Percentiles rank a stretch among this genome's conserved stretches.
Evolutionary conservation across 2,113 vertebrate species (phyloP).

Genomic region (Thamnophis sirtalis): DNA sequence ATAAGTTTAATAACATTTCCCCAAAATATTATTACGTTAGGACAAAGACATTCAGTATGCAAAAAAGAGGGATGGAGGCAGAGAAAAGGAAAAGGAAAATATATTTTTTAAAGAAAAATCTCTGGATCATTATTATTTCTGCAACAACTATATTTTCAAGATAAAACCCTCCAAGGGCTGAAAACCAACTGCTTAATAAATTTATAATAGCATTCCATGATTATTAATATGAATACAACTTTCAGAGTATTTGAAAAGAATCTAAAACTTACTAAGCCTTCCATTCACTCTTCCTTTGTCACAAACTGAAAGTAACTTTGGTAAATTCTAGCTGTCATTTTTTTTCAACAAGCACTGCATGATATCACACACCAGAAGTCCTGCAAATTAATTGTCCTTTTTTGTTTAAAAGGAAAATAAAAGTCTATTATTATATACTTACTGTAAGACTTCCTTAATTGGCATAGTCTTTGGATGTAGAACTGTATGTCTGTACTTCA

Average conservation of each 20-base stretch:
- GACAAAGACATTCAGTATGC: not conserved
- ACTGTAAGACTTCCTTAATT: not conserved
- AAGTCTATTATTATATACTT: not conserved
- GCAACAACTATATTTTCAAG: not conserved
- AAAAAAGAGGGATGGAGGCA: not conserved
- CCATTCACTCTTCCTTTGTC: not conserved
- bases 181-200: not conserved
- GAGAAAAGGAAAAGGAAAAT: not conserved
- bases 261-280: not conserved
- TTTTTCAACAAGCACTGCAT: not conserved
- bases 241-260: not conserved
- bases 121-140: not conserved
- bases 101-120: not conserved
- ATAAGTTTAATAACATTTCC: constrained; percentile 21
- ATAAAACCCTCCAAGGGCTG: not conserved
- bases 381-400: not conserved
- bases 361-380: not conserved
- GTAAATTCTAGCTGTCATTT: not conserved
- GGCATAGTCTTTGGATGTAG: not conserved
- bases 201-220: not conserved
- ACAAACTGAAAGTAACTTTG: not conserved
- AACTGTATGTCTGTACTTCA: not conserved
- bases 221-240: not conserved
- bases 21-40: not conserved
- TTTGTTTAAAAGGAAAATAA: not conserved